Evolutionary conservation across 2,888 invertebrate genomes (phyloP).

Genomic region (Acronicta leporina): DNA sequence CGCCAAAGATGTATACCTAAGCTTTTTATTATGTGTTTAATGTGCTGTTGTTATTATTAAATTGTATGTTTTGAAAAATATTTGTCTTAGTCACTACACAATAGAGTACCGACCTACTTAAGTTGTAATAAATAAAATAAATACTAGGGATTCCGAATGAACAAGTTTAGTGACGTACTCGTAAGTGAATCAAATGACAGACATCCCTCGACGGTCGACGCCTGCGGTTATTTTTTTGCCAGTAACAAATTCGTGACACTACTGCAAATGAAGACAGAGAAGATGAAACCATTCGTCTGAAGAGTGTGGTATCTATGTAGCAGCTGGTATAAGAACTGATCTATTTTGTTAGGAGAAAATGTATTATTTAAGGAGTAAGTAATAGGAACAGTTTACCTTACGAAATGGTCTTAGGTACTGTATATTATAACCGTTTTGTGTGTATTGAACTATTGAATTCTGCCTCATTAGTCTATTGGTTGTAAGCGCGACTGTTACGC

Average conservation of each 20-base stretch:
- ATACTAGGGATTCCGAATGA: neutral
- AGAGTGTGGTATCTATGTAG: neutral
- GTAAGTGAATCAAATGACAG: slow-evolving; percentile 59
- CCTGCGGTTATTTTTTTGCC: slow-evolving; percentile 71
- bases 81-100: slow-evolving; percentile 11
- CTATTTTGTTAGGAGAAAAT: no score
- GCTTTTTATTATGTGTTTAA: slow-evolving; percentile 50
- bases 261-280: slow-evolving; percentile 65
- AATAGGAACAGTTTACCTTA: no score
- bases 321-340: neutral
- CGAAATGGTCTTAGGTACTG: no score
- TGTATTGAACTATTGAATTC: no score
- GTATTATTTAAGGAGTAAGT: no score
- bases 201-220: slow-evolving; percentile 47
- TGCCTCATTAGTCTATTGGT: no score
- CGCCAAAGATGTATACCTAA: slow-evolving; percentile 55
- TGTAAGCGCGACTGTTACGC: no score
- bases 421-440: no score
- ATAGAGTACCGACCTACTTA: neutral
- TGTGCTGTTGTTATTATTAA: slow-evolving; percentile 52
- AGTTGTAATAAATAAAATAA: slow-evolving; percentile 2
- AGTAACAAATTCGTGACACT: slow-evolving; percentile 74
- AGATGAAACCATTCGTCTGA: slow-evolving; percentile 6
- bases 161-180: neutral
- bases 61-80: slow-evolving; percentile 38